Evolutionary conservation across 1,140 invertebrate genomes (phyloP), one percentile per base, ranked within the genome.

Genomic region (Bombus polaris): DNA sequence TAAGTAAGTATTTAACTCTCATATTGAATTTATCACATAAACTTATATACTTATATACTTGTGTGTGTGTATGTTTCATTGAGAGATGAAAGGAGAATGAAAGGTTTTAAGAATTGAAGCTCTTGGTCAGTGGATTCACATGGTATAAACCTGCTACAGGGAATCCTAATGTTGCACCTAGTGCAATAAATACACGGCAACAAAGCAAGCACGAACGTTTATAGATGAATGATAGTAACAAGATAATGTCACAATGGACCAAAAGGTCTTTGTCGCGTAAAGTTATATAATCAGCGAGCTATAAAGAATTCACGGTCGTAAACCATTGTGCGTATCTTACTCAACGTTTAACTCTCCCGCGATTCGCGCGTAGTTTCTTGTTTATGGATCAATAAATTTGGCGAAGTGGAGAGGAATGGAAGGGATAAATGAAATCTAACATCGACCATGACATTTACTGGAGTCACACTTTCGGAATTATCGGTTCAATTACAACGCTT

Each of bases 371-470:
- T 77, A 77, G 47, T 71, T 65, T 66, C 83, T 86, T 72, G 57
- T 86, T 88, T 89, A 88, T 74, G 62, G 57, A 83, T 86, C 87
- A 72, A 89, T 89, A 88, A 86, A 88, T 86, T 79, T 57, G 87
- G n/a, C 76, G 32, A 59, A 6, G 62, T n/a, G n/a, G 39, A 65
- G 32, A 10, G 32, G 78, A 73, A 65, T 25, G 42, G 28, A 39
- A 53, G 53, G 70, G 53, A 86, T 68, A 68, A 88, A 78, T 68
- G 83, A 59, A 65, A 82, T 80, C 68, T 86, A 83, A 80, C 59
- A 62, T 72, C 68, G 71, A 9, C 32, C 39, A 9, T 70, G 87
- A 81, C 88, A 77, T 86, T 88, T 85, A 72, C 47, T 83, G 47
- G 44, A 72, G 44, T 77, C 65, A 35, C 35, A 22, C 35, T n/a